Conservation (phyloP, 2,888 invertebrate species). For the Monopis laevigella region DNA sequence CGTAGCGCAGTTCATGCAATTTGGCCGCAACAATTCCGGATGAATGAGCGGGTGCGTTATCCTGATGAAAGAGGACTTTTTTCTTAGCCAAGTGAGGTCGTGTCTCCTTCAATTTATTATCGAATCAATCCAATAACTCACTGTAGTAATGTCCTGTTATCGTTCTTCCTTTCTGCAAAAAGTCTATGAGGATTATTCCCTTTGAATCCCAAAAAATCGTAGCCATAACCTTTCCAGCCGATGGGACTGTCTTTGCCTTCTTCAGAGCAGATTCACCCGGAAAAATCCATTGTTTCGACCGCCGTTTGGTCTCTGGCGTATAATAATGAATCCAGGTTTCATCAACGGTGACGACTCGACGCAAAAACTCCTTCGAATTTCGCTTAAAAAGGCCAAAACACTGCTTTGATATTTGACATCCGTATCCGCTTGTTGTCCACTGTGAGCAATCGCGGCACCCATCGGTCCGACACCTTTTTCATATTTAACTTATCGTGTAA, state of each 20-base stretch:
- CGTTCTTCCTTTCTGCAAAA: constrained; percentile 8
- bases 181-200: constrained; percentile 4
- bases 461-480: constrained; percentile 11
- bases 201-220: constrained; percentile 11
- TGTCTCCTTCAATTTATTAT: constrained; percentile 7
- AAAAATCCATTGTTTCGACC: constrained; percentile 7
- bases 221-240: too few species aligned
- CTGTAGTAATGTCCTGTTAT: constrained; percentile 5
- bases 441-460: constrained; percentile 12
- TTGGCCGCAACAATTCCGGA: constrained; percentile 9
- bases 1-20: constrained; percentile 6
- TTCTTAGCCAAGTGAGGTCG: constrained; percentile 6
- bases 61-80: constrained; percentile 9
- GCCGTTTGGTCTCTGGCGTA: too few species aligned
- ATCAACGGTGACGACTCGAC: constrained; percentile 11
- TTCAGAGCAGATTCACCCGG: constrained; percentile 8
- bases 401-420: constrained; percentile 5
- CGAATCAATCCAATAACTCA: constrained; percentile 7
- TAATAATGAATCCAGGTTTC: constrained; percentile 10
- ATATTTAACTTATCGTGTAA: constrained; percentile 12
- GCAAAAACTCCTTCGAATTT: constrained; percentile 11
- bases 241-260: too few species aligned
- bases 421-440: constrained; percentile 11
- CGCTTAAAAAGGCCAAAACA: constrained; percentile 4
- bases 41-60: constrained; percentile 7